Evolutionary conservation across 1,140 invertebrate genomes (phyloP).

Genomic region (Drosophila asahinai): DNA sequence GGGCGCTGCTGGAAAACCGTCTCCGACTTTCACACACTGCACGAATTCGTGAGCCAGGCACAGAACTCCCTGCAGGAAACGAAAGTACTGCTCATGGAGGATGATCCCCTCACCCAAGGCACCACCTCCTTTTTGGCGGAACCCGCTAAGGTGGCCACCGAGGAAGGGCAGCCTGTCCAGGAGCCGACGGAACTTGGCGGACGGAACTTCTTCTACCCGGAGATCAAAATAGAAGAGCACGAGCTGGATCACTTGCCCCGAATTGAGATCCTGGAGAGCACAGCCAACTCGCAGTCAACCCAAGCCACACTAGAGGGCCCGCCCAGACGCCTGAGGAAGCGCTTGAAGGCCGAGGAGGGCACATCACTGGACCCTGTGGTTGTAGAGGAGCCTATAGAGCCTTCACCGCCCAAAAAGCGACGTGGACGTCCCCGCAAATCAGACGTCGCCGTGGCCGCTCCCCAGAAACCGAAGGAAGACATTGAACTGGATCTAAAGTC

Average conservation of each 20-base stretch:
- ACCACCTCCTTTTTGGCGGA: slow-evolving; percentile 27
- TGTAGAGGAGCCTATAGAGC: background rate
- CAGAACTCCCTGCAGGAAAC: slow-evolving; percentile 66
- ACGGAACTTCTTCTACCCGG: slow-evolving; percentile 68
- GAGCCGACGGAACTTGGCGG: slow-evolving; percentile 27
- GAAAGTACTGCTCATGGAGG: slow-evolving; percentile 60
- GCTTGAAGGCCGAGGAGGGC: slow-evolving; percentile 52
- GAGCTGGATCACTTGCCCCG: slow-evolving; percentile 76
- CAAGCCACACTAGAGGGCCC: slow-evolving; percentile 22
- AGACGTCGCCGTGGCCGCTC: slow-evolving; percentile 16
- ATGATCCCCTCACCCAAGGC: slow-evolving; percentile 63
- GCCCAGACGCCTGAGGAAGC: slow-evolving; percentile 49
- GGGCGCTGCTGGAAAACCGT: slow-evolving; percentile 70
- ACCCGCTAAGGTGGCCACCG: slow-evolving; percentile 9
- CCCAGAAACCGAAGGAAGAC: slow-evolving; percentile 13
- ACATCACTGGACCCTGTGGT: background rate
- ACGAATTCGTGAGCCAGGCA: slow-evolving; percentile 70
- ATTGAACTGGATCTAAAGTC: slow-evolving; percentile 42
- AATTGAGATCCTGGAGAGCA: slow-evolving; percentile 74
- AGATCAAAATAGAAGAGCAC: slow-evolving; percentile 77
- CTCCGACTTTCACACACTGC: slow-evolving; percentile 66
- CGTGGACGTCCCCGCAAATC: slow-evolving; percentile 64
- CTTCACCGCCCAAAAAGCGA: slow-evolving; percentile 43
- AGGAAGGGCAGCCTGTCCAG: background rate
- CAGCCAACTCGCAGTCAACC: slow-evolving; percentile 13